These are phyloP conservation scores for Monochamus alternatus DNA, from an alignment of 2,888 invertebrate species.

Conservation along the genomic window DNA sequence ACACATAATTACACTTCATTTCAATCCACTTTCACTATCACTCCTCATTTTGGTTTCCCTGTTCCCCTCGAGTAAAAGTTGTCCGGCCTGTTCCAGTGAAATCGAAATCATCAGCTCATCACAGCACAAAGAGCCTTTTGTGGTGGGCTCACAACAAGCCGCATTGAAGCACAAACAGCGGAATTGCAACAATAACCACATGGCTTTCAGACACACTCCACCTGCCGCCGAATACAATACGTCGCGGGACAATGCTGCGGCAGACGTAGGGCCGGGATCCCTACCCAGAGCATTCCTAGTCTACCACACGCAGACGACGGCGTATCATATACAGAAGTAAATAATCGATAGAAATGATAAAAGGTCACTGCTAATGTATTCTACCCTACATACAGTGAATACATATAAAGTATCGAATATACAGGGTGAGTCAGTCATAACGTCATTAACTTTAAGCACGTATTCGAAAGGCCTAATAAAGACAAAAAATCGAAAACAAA, in stretches of 20 bases:
- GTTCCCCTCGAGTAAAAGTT: constrained; percentile 8
- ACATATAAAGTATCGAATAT: too few relatives aligned
- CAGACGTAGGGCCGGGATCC: constrained; percentile 23
- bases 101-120: constrained; percentile 12
- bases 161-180: constrained; percentile 6
- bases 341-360: neutral
- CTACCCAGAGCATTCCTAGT: constrained; percentile 23
- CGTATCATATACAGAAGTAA: neutral
- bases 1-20: neutral
- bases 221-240: constrained; percentile 32
- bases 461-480: too few relatives aligned
- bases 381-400: too few relatives aligned
- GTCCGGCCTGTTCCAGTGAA: constrained; percentile 8
- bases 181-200: constrained; percentile 21
- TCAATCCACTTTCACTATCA: neutral
- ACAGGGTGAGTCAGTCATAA: too few relatives aligned
- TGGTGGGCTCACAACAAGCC: neutral
- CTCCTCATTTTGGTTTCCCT: neutral
- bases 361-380: too few relatives aligned
- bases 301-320: constrained; percentile 16
- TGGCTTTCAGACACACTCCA: constrained; percentile 22
- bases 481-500: too few relatives aligned
- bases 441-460: too few relatives aligned
- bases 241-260: constrained; percentile 19
- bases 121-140: neutral